Conservation (phyloP, 2,797 vertebrate species). For the Eospalax fontanierii region DNA sequence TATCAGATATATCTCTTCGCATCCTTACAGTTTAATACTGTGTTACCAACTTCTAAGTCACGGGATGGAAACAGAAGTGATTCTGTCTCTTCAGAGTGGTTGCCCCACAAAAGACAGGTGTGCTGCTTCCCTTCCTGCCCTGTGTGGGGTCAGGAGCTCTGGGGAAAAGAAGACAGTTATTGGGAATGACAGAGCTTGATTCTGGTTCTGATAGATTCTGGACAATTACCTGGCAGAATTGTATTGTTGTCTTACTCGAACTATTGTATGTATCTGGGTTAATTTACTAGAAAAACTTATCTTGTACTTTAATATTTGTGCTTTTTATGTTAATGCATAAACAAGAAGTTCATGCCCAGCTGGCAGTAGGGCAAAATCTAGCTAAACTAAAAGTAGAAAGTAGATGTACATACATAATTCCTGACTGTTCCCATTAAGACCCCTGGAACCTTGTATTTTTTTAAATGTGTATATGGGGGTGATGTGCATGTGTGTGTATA, state of each 20-base stretch:
- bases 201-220: background rate
- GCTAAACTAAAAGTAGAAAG: background rate
- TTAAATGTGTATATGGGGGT: too few relatives aligned
- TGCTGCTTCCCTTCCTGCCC: background rate
- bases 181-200: background rate
- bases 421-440: background rate
- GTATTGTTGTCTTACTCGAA: background rate
- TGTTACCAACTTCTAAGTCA: background rate
- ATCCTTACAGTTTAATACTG: background rate
- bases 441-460: background rate
- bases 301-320: background rate
- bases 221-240: background rate
- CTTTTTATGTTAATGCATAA: background rate
- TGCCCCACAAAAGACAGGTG: background rate
- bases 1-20: background rate
- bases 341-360: conserved; percentile 34
- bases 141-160: background rate
- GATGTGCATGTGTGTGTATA: too few relatives aligned
- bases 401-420: background rate
- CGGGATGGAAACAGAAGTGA: background rate
- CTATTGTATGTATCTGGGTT: background rate
- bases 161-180: background rate
- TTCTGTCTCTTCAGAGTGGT: background rate
- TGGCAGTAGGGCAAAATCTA: conserved; percentile 4
- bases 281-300: background rate